Percentiles rank a stretch among this genome's conserved stretches.
Evolutionary conservation across 2,888 invertebrate species (phyloP).

Genomic region (Nephrotoma appendiculata): DNA sequence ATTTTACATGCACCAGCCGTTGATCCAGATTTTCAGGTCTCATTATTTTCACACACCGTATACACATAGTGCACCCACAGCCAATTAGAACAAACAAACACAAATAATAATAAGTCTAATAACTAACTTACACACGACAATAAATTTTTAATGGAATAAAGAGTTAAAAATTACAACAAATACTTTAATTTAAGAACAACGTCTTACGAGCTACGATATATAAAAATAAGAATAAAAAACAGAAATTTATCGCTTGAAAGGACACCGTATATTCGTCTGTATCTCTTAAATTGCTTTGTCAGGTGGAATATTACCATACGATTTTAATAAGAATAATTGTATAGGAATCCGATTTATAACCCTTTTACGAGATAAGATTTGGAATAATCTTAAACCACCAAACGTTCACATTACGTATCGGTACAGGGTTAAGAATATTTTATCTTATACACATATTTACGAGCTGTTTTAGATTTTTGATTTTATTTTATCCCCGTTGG

Average conservation of each 20-base stretch:
- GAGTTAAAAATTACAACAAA: neutral
- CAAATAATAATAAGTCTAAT: neutral
- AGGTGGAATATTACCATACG: neutral
- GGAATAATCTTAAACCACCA: neutral
- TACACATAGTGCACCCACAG: neutral
- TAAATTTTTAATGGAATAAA: neutral
- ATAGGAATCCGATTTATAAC: neutral
- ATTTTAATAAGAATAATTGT: neutral
- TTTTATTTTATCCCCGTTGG: neutral
- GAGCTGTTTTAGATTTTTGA: neutral
- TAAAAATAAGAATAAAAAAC: neutral
- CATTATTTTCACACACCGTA: neutral
- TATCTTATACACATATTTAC: neutral
- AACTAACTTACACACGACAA: neutral
- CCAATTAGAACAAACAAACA: neutral
- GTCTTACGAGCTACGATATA: neutral
- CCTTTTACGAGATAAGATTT: neutral
- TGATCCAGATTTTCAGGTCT: neutral
- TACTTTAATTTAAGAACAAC: neutral
- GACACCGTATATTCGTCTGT: neutral
- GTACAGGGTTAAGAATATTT: neutral
- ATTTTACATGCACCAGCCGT: neutral
- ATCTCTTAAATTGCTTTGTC: neutral
- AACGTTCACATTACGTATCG: neutral
- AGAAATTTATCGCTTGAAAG: neutral